Conservation (phyloP, 2,797 vertebrate species). For the Oreochromis mossambicus region DNA sequence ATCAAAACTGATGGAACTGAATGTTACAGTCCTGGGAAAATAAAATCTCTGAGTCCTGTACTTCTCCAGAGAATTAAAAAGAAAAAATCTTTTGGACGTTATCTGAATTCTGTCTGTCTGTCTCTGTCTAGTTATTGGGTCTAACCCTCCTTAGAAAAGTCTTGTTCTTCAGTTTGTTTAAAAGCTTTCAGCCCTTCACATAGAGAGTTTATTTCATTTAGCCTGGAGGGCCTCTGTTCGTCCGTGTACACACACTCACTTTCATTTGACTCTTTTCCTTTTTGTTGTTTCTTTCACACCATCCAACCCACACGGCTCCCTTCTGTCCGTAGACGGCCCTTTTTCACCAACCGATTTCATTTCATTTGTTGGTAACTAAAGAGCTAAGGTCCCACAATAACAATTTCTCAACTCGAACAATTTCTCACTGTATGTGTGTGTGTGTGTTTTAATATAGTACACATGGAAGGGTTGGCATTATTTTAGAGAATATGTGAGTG, state of each 20-base stretch:
- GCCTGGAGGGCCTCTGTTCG: slow-evolving; percentile 31
- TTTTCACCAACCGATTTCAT: slow-evolving; percentile 19
- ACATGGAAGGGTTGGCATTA: background rate
- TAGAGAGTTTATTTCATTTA: slow-evolving; percentile 46
- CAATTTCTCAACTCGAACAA: background rate
- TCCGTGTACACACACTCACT: slow-evolving; percentile 43
- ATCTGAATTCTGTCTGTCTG: slow-evolving; percentile 7
- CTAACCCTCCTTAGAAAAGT: slow-evolving; percentile 1
- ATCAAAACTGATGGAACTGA: background rate
- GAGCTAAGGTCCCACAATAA: slow-evolving; percentile 1
- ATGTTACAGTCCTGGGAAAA: slow-evolving; percentile 19
- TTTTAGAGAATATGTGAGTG: background rate
- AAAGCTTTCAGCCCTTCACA: slow-evolving; percentile 52
- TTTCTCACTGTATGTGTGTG: background rate
- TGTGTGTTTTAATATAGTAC: background rate
- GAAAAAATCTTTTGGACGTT: background rate
- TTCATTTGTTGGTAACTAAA: background rate
- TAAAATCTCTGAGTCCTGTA: background rate
- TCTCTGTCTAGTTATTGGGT: slow-evolving; percentile 30
- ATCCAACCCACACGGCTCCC: slow-evolving; percentile 22
- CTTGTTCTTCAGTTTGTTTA: slow-evolving; percentile 44
- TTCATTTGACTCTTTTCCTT: slow-evolving; percentile 37
- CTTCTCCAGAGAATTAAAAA: background rate
- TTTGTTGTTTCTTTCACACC: slow-evolving; percentile 34
- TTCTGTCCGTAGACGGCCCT: background rate